Evolutionary conservation across 1,140 invertebrate species (phyloP).

Genomic region (Cyclargus thomasi): DNA sequence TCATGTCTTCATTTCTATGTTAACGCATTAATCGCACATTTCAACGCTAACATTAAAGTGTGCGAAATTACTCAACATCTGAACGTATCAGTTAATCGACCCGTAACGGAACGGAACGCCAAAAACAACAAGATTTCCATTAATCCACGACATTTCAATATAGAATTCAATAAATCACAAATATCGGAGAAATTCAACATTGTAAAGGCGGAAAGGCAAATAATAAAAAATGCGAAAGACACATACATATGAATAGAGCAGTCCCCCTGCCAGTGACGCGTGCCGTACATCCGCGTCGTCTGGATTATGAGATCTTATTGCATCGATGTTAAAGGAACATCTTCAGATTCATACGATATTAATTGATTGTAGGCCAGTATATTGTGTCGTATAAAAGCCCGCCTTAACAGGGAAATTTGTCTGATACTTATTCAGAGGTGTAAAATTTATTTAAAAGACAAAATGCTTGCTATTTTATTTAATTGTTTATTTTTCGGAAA

Average conservation of each 20-base stretch:
- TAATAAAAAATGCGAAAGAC: conserved; percentile 28
- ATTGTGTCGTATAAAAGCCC: too few species aligned
- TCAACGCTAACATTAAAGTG: too few species aligned
- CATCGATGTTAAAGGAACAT: conserved; percentile 30
- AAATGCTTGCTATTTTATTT: too few species aligned
- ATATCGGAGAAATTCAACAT: conserved; percentile 16
- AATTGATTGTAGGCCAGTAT: not conserved
- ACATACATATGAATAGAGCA: conserved; percentile 28
- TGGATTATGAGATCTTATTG: conserved; percentile 36
- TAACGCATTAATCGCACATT: too few species aligned
- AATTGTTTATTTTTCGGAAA: too few species aligned
- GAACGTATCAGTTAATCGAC: too few species aligned
- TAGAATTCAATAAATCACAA: conserved; percentile 18
- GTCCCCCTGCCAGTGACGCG: conserved; percentile 31
- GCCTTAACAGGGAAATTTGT: too few species aligned
- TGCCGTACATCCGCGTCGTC: conserved; percentile 28
- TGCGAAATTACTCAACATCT: too few species aligned
- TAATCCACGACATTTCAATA: conserved; percentile 9
- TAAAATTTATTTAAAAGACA: too few species aligned
- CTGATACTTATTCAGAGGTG: too few species aligned
- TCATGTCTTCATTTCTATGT: too few species aligned
- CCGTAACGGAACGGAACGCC: too few species aligned
- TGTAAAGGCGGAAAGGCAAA: conserved; percentile 23
- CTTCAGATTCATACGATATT: not conserved
- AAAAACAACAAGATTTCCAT: not conserved